Evolutionary conservation across 2,797 vertebrate species (phyloP).

Genomic region (Neostethus bicornis): DNA sequence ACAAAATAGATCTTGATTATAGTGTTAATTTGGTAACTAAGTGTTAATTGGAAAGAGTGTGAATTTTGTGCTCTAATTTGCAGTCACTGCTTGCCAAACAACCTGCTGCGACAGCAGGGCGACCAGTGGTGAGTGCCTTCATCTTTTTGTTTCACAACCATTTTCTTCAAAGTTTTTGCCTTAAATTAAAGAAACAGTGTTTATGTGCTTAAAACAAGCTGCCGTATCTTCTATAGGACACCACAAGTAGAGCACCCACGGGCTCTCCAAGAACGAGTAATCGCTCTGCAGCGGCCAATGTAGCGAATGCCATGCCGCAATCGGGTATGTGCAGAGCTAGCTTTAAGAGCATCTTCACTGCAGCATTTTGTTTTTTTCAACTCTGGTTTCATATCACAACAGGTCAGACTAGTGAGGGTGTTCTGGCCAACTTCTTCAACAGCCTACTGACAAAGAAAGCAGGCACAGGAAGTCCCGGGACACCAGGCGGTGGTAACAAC

Average conservation of each 20-base stretch:
- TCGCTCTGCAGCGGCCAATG: constrained; percentile 92
- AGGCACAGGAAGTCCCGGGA: constrained; percentile 87
- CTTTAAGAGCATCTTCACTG: neutral
- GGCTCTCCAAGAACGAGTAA: constrained; percentile 96
- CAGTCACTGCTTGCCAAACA: constrained; percentile 96
- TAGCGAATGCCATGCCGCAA: constrained; percentile 94
- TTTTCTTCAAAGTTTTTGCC: constrained; percentile 4
- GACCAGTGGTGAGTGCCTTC: constrained; percentile 80
- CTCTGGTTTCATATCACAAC: constrained; percentile 58
- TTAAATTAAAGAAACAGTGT: constrained; percentile 4
- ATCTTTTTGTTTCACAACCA: constrained; percentile 11
- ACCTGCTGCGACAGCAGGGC: constrained; percentile 89
- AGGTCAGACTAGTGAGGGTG: constrained; percentile 98
- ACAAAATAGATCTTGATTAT: constrained; percentile 26
- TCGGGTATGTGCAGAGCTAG: constrained; percentile 77
- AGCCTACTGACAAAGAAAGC: constrained; percentile 98
- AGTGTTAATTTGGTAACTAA: constrained; percentile 37
- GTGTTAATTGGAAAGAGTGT: constrained; percentile 35
- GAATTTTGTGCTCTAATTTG: constrained; percentile 58
- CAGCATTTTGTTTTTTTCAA: constrained; percentile 3
- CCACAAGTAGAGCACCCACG: constrained; percentile 91
- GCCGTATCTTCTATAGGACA: constrained; percentile 80
- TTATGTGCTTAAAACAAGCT: constrained; percentile 35
- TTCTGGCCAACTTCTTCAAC: constrained; percentile 98
- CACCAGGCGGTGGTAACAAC: constrained; percentile 84